These are phyloP conservation scores for Bellardia bayeri DNA, from an alignment of 2,888 invertebrate genomes.

Conservation along the genomic window DNA sequence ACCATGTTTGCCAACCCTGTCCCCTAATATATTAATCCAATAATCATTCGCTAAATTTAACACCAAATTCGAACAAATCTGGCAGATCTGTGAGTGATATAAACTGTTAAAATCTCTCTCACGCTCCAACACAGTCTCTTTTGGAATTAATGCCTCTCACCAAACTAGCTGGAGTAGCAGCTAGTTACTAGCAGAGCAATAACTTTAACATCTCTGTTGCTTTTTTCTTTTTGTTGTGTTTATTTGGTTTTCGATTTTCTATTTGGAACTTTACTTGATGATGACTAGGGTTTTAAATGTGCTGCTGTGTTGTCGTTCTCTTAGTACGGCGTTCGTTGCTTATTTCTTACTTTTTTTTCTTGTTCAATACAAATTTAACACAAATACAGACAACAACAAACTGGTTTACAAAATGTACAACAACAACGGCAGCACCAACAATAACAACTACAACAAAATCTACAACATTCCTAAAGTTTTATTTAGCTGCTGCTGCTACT, in stretches of 20 bases:
- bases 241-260: constrained; percentile 45
- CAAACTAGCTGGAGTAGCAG: background rate
- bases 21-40: no score
- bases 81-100: constrained; percentile 21
- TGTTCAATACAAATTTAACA: constrained; percentile 51
- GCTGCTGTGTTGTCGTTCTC: constrained; percentile 48
- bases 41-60: no score
- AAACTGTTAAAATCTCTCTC: constrained; percentile 21
- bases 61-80: background rate
- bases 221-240: constrained; percentile 39
- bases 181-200: constrained; percentile 42
- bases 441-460: constrained; percentile 51
- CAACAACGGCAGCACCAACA: constrained; percentile 40
- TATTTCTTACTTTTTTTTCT: constrained; percentile 39
- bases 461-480: constrained; percentile 67
- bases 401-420: constrained; percentile 70
- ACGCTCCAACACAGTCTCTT: background rate
- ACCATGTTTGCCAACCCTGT: no score
- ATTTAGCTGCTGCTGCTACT: constrained; percentile 26
- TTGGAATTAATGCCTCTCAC: background rate
- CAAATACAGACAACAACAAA: constrained; percentile 66
- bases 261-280: constrained; percentile 64
- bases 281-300: constrained; percentile 53
- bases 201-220: constrained; percentile 37
- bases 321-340: constrained; percentile 48